Evolutionary conservation across 2,888 invertebrate genomes (phyloP).

Genomic region (Mesorhabditis belari): DNA sequence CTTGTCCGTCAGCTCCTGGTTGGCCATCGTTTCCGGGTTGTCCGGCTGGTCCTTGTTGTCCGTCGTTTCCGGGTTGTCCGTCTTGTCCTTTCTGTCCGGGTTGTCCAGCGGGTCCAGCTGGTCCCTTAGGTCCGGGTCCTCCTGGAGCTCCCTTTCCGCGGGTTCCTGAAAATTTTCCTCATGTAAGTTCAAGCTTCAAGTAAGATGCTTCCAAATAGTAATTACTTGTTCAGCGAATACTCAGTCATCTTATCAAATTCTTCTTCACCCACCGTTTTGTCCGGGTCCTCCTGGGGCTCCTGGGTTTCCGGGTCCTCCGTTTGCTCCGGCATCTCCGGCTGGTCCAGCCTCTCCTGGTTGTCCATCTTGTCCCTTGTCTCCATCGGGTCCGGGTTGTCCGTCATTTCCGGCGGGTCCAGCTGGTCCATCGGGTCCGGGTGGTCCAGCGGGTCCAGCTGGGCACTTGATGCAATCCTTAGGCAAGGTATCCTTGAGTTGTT

Average conservation of each 20-base stretch:
- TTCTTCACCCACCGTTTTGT: slow-evolving; percentile 20
- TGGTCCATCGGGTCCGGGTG: slow-evolving; percentile 28
- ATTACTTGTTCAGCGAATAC: too few relatives aligned
- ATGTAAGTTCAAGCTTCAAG: too few relatives aligned
- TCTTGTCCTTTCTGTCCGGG: slow-evolving; percentile 29
- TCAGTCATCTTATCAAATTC: too few relatives aligned
- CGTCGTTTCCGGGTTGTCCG: slow-evolving; percentile 34
- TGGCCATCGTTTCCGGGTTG: slow-evolving; percentile 27
- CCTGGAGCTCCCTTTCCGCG: slow-evolving; percentile 18
- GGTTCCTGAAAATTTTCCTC: too few relatives aligned
- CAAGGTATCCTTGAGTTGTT: slow-evolving; percentile 1
- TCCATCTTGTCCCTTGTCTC: slow-evolving; percentile 19
- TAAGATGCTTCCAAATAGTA: too few relatives aligned
- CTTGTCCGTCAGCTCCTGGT: slow-evolving; percentile 30
- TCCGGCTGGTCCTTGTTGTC: slow-evolving; percentile 31
- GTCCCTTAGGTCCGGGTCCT: slow-evolving; percentile 29
- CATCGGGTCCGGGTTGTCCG: slow-evolving; percentile 34
- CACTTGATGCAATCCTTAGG: slow-evolving; percentile 19
- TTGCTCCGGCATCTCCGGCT: background rate
- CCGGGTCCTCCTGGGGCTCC: slow-evolving; percentile 34
- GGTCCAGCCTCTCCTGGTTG: background rate
- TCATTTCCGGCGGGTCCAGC: slow-evolving; percentile 21
- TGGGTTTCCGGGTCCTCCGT: slow-evolving; percentile 31
- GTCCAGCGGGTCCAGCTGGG: slow-evolving; percentile 27
- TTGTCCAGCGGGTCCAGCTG: slow-evolving; percentile 23